Conservation (phyloP, 2,113 vertebrate genomes). For the Prionailurus viverrinus region DNA sequence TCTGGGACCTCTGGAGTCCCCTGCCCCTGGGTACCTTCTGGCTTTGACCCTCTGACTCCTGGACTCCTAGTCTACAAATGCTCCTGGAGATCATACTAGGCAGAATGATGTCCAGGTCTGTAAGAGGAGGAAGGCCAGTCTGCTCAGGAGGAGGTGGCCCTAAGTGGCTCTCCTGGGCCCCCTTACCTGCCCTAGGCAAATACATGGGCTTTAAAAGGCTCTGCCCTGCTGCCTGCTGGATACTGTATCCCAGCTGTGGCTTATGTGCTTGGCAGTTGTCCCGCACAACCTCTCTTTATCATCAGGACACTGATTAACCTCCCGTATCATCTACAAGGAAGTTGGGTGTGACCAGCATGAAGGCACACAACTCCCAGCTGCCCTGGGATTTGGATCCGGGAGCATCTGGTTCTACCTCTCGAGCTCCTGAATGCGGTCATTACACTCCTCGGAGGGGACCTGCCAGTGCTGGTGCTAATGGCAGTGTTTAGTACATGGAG, state of each 20-base stretch:
- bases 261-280: not conserved
- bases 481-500: no score
- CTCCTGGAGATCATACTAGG: not conserved
- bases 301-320: not conserved
- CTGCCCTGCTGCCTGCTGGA: not conserved
- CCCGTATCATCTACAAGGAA: not conserved
- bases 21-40: not conserved
- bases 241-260: not conserved
- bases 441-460: accelerated
- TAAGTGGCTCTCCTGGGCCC: not conserved
- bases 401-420: not conserved
- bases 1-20: not conserved
- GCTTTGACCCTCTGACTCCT: not conserved
- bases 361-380: not conserved
- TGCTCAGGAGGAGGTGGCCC: not conserved
- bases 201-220: not conserved
- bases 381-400: not conserved
- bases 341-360: not conserved
- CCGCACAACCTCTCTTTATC: not conserved
- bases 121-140: not conserved
- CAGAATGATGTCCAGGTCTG: not conserved
- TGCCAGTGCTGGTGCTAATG: no score
- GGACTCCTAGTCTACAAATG: not conserved
- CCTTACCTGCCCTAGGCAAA: not conserved
- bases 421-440: not conserved